These are phyloP conservation scores for Drosophila meridionalis DNA, from an alignment of 2,888 invertebrate genomes.

Conservation along the genomic window DNA sequence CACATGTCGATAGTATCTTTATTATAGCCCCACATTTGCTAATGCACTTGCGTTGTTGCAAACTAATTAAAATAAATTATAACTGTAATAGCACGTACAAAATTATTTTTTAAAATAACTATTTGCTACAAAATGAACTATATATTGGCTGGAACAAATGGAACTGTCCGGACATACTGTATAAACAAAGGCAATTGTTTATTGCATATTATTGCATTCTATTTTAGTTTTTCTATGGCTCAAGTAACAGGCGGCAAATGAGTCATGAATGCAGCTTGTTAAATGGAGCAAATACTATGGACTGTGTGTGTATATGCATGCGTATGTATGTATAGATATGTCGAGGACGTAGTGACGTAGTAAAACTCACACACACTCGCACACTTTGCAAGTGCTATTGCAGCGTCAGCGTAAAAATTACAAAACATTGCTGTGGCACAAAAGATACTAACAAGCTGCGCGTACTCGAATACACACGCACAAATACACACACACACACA, in stretches of 20 bases:
- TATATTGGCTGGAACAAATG: background rate
- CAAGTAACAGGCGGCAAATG: slow-evolving; percentile 18
- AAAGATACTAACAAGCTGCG: slow-evolving; percentile 62
- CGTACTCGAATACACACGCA: slow-evolving; percentile 43
- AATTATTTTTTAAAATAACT: background rate
- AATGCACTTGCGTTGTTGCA: background rate
- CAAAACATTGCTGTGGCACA: slow-evolving; percentile 54
- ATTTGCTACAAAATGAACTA: background rate
- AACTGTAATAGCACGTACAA: background rate
- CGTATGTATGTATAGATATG: slow-evolving; percentile 36
- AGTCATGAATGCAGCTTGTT: slow-evolving; percentile 25
- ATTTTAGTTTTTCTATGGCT: background rate
- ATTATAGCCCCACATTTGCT: background rate
- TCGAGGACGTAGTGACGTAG: slow-evolving; percentile 67
- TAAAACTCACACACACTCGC: slow-evolving; percentile 43
- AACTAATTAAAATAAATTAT: slow-evolving; percentile 1
- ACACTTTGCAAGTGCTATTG: slow-evolving; percentile 61
- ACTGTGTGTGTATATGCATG: background rate
- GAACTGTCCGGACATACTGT: background rate
- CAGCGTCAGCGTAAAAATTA: slow-evolving; percentile 75
- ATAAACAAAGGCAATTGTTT: background rate
- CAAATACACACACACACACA: slow-evolving; percentile 19
- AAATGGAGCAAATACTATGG: slow-evolving; percentile 4
- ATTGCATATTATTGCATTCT: background rate
- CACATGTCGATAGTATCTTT: slow-evolving; percentile 22